A percentile compares a stretch with the other conserved stretches of the same genome.
phyloP scores from a whole-genome alignment of 2,797 vertebrate genomes.

The Hapalemur alaotrensis region DNA sequence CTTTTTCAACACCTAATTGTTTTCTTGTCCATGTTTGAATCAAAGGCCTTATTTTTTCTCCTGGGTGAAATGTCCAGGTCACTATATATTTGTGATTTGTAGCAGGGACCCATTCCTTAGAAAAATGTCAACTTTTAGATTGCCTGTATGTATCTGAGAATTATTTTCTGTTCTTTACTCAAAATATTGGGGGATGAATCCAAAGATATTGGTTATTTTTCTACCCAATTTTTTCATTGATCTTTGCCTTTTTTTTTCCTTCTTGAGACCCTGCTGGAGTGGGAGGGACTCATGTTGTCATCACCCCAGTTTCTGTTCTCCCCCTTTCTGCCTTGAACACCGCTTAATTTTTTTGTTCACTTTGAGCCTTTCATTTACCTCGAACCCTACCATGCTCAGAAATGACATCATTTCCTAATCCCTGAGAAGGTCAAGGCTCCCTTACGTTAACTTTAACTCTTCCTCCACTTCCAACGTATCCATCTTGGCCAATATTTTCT shows the following conservation, averaged over 20 bases:
- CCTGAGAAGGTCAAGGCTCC: background rate
- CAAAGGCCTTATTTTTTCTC: background rate
- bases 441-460: background rate
- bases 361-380: background rate
- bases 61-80: background rate
- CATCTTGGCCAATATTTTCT: background rate
- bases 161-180: background rate
- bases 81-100: slow-evolving; percentile 47
- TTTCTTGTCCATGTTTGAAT: slow-evolving; percentile 36
- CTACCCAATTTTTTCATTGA: background rate
- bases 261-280: background rate
- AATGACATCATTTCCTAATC: background rate
- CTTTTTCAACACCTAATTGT: slow-evolving; percentile 57
- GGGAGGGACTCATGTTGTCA: background rate
- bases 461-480: background rate
- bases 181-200: background rate
- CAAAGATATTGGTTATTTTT: background rate
- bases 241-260: background rate
- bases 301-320: background rate
- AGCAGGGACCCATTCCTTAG: slow-evolving; percentile 49
- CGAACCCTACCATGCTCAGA: background rate
- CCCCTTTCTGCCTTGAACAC: background rate
- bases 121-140: slow-evolving; percentile 19
- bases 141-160: background rate
- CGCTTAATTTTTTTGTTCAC: background rate